Evolutionary conservation across 1,140 invertebrate species (phyloP).

Genomic region (Dryas iulia): DNA sequence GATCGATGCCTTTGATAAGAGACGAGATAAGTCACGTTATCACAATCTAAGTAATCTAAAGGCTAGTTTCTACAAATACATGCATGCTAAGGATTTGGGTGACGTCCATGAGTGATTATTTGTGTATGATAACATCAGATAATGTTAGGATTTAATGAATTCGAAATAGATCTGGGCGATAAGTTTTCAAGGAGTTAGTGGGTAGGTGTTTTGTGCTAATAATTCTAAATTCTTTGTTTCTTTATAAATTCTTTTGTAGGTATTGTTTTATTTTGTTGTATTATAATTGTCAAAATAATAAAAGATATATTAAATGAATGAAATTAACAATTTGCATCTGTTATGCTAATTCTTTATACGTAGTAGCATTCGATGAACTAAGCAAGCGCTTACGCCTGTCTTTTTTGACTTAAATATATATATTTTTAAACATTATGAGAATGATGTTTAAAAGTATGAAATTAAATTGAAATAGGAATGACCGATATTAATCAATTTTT

Average conservation of each 20-base stretch:
- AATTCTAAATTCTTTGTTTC: background rate
- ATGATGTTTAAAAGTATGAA: too few species aligned
- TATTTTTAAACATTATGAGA: too few species aligned
- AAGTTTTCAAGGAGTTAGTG: background rate
- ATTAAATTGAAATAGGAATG: too few species aligned
- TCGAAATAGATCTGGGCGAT: slow-evolving; percentile 5
- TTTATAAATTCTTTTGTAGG: background rate
- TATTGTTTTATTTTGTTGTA: too few species aligned
- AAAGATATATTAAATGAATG: too few species aligned
- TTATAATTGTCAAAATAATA: too few species aligned
- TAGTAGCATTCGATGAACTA: too few species aligned
- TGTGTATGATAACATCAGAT: slow-evolving; percentile 18
- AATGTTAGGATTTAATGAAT: slow-evolving; percentile 22
- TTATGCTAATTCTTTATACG: too few species aligned
- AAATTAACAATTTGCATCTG: too few species aligned
- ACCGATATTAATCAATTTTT: too few species aligned
- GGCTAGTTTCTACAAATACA: background rate
- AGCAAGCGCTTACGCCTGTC: too few species aligned
- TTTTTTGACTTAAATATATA: too few species aligned
- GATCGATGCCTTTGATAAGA: slow-evolving; percentile 35
- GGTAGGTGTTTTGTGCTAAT: background rate
- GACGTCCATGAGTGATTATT: slow-evolving; percentile 31
- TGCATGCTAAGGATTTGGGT: slow-evolving; percentile 15
- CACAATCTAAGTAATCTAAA: background rate
- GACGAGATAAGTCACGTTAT: background rate